Evolutionary conservation across 2,113 vertebrate genomes (phyloP), one percentile per base, ranked within the genome.

Genomic region (Oenanthe melanoleuca): DNA sequence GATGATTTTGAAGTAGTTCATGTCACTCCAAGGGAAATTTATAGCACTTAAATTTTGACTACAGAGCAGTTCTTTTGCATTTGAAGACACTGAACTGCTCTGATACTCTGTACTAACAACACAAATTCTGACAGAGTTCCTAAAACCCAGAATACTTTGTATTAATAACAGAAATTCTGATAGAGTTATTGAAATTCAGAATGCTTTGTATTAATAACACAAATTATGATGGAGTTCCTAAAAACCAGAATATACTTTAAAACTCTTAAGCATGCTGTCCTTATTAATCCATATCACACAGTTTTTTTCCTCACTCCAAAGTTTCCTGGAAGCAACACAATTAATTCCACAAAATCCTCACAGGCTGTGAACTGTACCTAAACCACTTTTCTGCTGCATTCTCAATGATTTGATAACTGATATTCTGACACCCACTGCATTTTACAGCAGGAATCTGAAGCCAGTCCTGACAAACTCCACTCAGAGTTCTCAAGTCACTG

Each of bases 21-120:
- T 53, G 88, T 84, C 83, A 87, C 73, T 81, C 77, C 38, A 87
- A 86, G 23, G 28, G 29, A 81, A 96, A 33, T 79, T 96, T 21
- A 60, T 2, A 66, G 56, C 38, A 65, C 38, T 18, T 7, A 37
- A 64, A 37, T 42, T 80, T 31, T 78, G 72, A 50, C 77, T 86
- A 55, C 55, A 57, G 26, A 80, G 75, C 24, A 64, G 40, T 52
- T 94, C 72, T 20, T 50, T 23, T 72, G 21, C 55, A 63, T 59
- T 59, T 79, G 52, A 45, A 82, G 86, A 66, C 29, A 42, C 4
- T 29, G 42, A 14, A 23, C 64, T 83, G 71, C 40, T 70, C 78
- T 77, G 49, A 53, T 26, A 66, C 16, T 45, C 21, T 63, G 29
- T 42, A 20, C n/a, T n/a, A 80, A 33, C 9, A 52, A 52, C 25